phyloP scores from a whole-genome alignment of 2,797 vertebrate genomes.

The Labroides dimidiatus region DNA sequence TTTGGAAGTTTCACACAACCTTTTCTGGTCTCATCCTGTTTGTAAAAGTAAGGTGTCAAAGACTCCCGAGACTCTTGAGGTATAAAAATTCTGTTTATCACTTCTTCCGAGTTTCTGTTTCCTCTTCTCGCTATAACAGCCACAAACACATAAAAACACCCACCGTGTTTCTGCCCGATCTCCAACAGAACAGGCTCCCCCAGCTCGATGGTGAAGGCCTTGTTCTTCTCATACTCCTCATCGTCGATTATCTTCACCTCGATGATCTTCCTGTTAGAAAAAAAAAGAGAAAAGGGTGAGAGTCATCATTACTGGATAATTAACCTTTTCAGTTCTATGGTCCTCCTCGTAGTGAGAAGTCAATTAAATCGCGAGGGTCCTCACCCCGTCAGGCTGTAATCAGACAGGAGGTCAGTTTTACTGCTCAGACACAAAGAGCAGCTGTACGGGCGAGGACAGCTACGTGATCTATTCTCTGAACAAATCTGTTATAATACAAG shows the following conservation, averaged over 20 bases:
- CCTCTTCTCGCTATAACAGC: neutral
- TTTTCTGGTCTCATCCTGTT: conserved; percentile 28
- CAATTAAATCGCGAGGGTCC: conserved; percentile 6
- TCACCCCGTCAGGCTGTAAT: neutral
- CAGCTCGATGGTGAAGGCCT: conserved; percentile 86
- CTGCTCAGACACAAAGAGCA: conserved; percentile 2
- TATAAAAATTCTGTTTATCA: conserved; percentile 33
- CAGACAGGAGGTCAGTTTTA: conserved; percentile 12
- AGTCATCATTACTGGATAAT: neutral
- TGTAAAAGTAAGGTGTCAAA: conserved; percentile 3
- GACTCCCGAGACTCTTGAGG: conserved; percentile 5
- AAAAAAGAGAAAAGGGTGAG: neutral
- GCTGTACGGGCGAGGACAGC: neutral
- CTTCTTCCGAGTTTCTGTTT: neutral
- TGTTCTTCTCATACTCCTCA: conserved; percentile 91
- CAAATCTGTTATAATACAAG: neutral
- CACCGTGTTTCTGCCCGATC: conserved; percentile 85
- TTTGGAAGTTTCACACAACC: conserved; percentile 32
- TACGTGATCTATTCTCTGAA: neutral
- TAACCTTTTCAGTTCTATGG: conserved; percentile 4
- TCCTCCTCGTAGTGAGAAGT: conserved; percentile 8
- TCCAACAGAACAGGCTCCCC: conserved; percentile 86
- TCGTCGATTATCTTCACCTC: conserved; percentile 91
- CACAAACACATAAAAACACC: conserved; percentile 14
- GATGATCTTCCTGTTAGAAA: conserved; percentile 84